Conservation (phyloP, 2,888 invertebrate species). For the Diarsia brunnea region DNA sequence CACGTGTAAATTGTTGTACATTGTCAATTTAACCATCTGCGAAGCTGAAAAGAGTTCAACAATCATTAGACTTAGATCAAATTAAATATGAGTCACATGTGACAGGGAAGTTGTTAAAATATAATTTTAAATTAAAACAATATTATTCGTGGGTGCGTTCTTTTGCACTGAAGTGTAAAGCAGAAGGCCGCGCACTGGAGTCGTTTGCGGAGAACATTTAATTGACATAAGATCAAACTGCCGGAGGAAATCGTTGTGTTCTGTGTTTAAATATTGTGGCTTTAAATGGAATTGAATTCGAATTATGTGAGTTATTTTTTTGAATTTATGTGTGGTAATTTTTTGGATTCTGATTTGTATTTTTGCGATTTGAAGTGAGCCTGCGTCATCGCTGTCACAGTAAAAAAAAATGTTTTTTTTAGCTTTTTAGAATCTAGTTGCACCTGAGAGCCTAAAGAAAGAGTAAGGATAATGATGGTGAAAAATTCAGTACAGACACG, state of each 20-base stretch:
- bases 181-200: constrained; percentile 30
- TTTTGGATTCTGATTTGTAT: not conserved
- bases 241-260: constrained; percentile 57
- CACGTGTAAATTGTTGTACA: constrained; percentile 3
- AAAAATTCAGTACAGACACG: not conserved
- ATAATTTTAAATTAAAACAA: constrained; percentile 9
- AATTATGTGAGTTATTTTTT: constrained; percentile 54
- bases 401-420: too few species aligned
- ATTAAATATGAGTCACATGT: constrained; percentile 4
- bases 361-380: too few species aligned
- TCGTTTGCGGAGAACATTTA: constrained; percentile 47
- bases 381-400: too few species aligned
- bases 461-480: not conserved
- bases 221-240: constrained; percentile 55
- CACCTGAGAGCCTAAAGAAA: not conserved
- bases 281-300: constrained; percentile 59
- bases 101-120: constrained; percentile 18
- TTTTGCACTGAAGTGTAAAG: constrained; percentile 49
- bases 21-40: constrained; percentile 8
- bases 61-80: constrained; percentile 5
- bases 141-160: not conserved
- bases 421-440: not conserved
- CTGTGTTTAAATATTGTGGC: constrained; percentile 51
- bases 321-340: not conserved
- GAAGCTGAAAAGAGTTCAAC: constrained; percentile 6